These are phyloP conservation scores for Stegostoma tigrinum DNA, from an alignment of 2,113 vertebrate genomes.

Conservation along the genomic window DNA sequence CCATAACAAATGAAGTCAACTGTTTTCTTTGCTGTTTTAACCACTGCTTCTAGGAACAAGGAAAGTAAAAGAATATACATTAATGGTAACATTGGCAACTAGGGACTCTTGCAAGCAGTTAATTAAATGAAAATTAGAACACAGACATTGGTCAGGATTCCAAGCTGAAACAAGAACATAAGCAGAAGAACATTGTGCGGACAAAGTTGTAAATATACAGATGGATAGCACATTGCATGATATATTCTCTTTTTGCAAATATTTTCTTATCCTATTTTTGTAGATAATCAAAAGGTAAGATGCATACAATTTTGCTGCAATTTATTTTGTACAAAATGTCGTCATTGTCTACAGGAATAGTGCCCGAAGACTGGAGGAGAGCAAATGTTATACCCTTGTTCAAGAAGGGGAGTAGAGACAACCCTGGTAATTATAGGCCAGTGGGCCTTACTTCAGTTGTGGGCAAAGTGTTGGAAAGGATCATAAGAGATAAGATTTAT, in stretches of 20 bases:
- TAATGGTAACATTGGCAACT: not conserved
- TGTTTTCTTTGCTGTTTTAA: not conserved
- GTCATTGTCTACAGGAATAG: too few relatives aligned
- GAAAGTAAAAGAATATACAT: not conserved
- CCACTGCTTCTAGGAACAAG: not conserved
- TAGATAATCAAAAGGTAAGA: not conserved
- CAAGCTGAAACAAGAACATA: not conserved
- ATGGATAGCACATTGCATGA: not conserved
- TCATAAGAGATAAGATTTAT: too few relatives aligned
- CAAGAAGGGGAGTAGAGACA: too few relatives aligned
- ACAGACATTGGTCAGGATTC: conserved; percentile 1
- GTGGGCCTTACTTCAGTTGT: too few relatives aligned
- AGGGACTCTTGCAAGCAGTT: not conserved
- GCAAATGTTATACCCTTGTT: too few relatives aligned
- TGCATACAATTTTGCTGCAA: not conserved
- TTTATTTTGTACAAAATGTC: not conserved
- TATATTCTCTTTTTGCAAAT: not conserved
- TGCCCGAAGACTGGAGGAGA: too few relatives aligned
- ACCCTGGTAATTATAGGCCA: too few relatives aligned
- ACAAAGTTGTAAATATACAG: not conserved
- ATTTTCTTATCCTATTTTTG: not conserved
- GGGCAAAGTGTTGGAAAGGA: too few relatives aligned
- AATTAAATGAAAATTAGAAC: not conserved
- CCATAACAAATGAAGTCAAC: not conserved
- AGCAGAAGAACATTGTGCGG: not conserved